Percentiles rank a stretch among this genome's conserved stretches.
Conservation (phyloP, 2,888 invertebrate species). For the Synanthedon vespiformis region DNA sequence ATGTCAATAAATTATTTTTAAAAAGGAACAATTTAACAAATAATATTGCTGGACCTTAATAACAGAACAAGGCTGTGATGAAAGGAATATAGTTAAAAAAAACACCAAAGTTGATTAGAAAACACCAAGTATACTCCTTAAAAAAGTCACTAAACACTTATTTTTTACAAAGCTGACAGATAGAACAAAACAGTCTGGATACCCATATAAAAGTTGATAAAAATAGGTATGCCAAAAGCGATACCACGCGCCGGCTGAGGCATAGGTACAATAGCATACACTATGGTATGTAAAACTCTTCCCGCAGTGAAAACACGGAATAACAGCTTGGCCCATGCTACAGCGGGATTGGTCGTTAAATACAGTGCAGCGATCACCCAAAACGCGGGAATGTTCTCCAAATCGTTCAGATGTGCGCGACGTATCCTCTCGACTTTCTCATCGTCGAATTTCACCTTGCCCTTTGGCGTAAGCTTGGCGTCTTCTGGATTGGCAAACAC, state of each 20-base stretch:
- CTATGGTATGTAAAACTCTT: slow-evolving; percentile 73
- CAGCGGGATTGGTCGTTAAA: slow-evolving; percentile 68
- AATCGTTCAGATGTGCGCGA: slow-evolving; percentile 76
- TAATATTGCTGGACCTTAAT: too few species aligned
- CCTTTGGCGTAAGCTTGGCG: slow-evolving; percentile 22
- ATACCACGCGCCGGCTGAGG: slow-evolving; percentile 68
- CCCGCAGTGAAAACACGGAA: slow-evolving; percentile 66
- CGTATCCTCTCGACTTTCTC: slow-evolving; percentile 41
- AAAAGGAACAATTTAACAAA: too few species aligned
- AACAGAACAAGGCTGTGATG: too few species aligned
- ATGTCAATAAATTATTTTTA: too few species aligned
- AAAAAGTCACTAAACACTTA: background rate
- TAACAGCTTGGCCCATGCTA: slow-evolving; percentile 37
- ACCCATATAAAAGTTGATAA: slow-evolving; percentile 45
- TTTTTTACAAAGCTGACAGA: slow-evolving; percentile 5
- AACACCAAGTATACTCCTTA: too few species aligned
- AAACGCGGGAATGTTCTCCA: slow-evolving; percentile 79
- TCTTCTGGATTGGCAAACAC: slow-evolving; percentile 49
- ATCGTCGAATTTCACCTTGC: slow-evolving; percentile 47
- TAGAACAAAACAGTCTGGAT: slow-evolving; percentile 34
- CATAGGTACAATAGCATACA: slow-evolving; percentile 72
- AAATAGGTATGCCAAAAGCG: slow-evolving; percentile 32
- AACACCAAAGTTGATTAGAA: background rate
- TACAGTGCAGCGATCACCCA: slow-evolving; percentile 72
- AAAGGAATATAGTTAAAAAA: background rate